Percentiles rank a stretch among this genome's conserved stretches.
Evolutionary conservation across 2,888 invertebrate genomes (phyloP).

Genomic region (Phania funesta): DNA sequence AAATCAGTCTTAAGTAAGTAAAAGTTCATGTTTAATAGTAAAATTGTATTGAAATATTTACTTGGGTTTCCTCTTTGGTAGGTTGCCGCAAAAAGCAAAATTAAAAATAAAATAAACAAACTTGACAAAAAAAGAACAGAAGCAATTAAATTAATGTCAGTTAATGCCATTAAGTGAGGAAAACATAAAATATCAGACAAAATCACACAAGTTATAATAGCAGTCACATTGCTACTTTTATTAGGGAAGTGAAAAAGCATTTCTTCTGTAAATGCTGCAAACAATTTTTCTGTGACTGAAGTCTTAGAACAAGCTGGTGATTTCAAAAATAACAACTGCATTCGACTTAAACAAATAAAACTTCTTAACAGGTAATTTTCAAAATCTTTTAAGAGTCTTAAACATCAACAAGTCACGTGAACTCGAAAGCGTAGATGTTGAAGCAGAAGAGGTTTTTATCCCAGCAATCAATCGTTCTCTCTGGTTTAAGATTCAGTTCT

Average conservation of each 20-base stretch:
- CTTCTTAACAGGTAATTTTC: no score
- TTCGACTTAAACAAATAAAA: no score
- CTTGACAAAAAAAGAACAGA: slow-evolving; percentile 12
- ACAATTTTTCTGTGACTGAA: not conserved
- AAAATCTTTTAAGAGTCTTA: no score
- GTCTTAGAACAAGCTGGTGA: no score
- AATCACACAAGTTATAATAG: slow-evolving; percentile 26
- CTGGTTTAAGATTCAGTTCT: no score
- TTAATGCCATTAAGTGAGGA: slow-evolving; percentile 48
- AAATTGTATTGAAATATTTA: slow-evolving; percentile 34
- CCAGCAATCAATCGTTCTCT: no score
- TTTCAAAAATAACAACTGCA: no score
- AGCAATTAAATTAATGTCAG: slow-evolving; percentile 60
- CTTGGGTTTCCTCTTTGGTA: not conserved
- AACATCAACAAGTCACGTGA: no score
- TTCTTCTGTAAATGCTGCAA: not conserved
- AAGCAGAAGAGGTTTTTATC: no score
- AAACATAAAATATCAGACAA: slow-evolving; percentile 52
- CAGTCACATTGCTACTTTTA: slow-evolving; percentile 3
- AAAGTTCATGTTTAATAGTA: not conserved
- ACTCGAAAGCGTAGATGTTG: no score
- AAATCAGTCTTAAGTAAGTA: slow-evolving; percentile 20
- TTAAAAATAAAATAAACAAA: not conserved
- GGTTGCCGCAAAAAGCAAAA: not conserved
- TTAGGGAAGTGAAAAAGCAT: not conserved